Evolutionary conservation across 2,888 invertebrate species (phyloP).

Genomic region (Brachyptera risi): DNA sequence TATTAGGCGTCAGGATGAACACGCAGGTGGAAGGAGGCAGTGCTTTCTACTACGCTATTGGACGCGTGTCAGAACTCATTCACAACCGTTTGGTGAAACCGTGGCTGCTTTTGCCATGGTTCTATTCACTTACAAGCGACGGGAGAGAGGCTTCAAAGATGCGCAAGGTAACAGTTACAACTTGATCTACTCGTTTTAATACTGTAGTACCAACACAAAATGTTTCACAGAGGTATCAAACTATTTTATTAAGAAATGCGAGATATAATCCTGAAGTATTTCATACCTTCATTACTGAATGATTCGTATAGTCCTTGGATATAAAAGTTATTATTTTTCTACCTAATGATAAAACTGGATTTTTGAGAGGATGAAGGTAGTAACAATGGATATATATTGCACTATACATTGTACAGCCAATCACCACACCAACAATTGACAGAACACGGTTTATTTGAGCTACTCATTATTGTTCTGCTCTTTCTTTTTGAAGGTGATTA

Average conservation of each 20-base stretch:
- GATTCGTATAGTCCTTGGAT: too few relatives aligned
- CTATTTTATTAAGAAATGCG: too few relatives aligned
- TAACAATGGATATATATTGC: too few relatives aligned
- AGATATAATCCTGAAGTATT: too few relatives aligned
- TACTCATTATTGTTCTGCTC: background rate
- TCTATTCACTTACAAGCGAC: background rate
- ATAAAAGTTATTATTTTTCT: too few relatives aligned
- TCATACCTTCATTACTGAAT: too few relatives aligned
- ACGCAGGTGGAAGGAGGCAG: background rate
- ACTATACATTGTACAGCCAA: too few relatives aligned
- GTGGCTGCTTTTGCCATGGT: background rate
- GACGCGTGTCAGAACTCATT: background rate
- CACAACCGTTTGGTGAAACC: background rate
- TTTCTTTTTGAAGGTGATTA: background rate
- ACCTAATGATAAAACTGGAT: too few relatives aligned
- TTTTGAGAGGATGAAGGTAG: too few relatives aligned
- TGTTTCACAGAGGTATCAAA: background rate
- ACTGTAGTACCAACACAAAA: background rate
- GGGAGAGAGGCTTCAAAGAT: background rate
- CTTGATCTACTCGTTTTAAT: background rate
- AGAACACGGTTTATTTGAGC: background rate
- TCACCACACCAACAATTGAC: background rate
- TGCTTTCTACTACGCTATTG: constrained; percentile 21
- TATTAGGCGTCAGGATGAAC: background rate
- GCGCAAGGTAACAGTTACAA: background rate